phyloP scores from a whole-genome alignment of 1,140 invertebrate genomes.

The Ceratosolen fusciceps region DNA sequence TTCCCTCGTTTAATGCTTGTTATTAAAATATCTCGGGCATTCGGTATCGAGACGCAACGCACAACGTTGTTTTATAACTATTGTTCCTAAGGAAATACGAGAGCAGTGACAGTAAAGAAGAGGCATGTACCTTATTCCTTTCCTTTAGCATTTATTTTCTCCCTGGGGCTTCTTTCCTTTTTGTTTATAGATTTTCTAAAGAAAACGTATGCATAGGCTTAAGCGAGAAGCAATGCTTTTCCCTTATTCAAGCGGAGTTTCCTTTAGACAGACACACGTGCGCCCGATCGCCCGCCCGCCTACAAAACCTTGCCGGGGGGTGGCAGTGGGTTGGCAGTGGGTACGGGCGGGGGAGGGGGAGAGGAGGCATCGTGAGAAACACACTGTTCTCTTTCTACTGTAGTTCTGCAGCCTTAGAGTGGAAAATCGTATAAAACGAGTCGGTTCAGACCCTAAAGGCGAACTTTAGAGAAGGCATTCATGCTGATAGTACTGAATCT shows the following conservation, averaged over 20 bases:
- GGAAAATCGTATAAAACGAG: background rate
- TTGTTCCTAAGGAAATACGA: background rate
- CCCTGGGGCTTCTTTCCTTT: background rate
- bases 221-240: background rate
- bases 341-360: too few species aligned
- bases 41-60: too few species aligned
- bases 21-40: too few species aligned
- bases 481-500: background rate
- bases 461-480: background rate
- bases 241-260: background rate
- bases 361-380: too few species aligned
- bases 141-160: background rate
- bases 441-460: background rate
- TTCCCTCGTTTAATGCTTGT: too few species aligned
- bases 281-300: too few species aligned
- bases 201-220: background rate
- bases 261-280: background rate
- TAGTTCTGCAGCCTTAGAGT: background rate
- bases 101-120: background rate
- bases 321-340: too few species aligned
- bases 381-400: background rate
- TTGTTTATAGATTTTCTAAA: background rate
- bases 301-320: too few species aligned
- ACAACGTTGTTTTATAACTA: background rate
- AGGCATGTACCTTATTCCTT: background rate